A percentile compares a stretch with the other conserved stretches of the same genome.
phyloP scores from a whole-genome alignment of 2,888 invertebrate species.

The Eutolmus rufibarbis region DNA sequence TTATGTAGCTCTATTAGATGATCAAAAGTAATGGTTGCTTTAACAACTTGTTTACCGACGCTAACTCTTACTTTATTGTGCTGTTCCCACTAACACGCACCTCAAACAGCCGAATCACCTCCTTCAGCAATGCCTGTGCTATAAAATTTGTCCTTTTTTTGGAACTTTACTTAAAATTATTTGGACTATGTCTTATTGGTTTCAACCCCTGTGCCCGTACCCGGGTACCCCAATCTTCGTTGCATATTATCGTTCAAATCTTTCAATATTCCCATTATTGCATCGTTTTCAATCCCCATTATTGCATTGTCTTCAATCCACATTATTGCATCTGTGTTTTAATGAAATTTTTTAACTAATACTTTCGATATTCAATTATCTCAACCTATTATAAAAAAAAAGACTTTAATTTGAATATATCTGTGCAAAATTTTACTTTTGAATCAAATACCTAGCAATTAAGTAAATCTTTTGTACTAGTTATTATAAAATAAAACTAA shows the following conservation, averaged over 20 bases:
- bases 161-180: background rate
- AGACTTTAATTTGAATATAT: background rate
- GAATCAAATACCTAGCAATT: background rate
- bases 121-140: background rate
- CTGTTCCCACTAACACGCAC: background rate
- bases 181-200: background rate
- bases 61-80: background rate
- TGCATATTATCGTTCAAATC: background rate
- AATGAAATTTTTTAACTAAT: background rate
- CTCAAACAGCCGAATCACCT: background rate
- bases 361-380: background rate
- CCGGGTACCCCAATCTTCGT: background rate
- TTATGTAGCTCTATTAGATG: conserved; percentile 17
- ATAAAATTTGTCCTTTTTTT: background rate
- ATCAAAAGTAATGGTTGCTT: conserved; percentile 26
- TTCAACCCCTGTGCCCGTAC: background rate
- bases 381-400: background rate
- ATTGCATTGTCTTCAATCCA: background rate
- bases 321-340: background rate
- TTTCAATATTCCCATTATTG: background rate
- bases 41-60: background rate
- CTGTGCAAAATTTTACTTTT: background rate
- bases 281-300: background rate
- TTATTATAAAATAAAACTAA: background rate
- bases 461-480: background rate